Conservation (phyloP, 2,888 invertebrate genomes). For the Amiota communis region DNA sequence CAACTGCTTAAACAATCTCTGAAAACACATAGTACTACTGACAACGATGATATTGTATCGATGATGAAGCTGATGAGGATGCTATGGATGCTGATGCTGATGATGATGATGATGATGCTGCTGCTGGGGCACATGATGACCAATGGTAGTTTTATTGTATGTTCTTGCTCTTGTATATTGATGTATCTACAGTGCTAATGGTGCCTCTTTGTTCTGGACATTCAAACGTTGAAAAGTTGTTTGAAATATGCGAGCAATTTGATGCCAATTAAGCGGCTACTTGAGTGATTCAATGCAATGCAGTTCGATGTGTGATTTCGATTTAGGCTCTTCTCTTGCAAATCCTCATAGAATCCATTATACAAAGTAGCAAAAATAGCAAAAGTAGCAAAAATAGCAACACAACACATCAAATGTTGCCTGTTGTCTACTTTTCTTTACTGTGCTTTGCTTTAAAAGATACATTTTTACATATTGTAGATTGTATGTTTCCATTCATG, state of each 20-base stretch:
- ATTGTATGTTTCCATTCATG: constrained; percentile 7
- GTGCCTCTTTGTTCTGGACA: constrained; percentile 31
- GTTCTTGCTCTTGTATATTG: background rate
- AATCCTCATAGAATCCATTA: background rate
- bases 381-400: no score
- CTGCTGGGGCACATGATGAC: background rate
- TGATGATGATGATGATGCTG: background rate
- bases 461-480: constrained; percentile 27
- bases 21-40: background rate
- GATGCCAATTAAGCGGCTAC: constrained; percentile 61
- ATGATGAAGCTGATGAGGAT: no score
- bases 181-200: constrained; percentile 20
- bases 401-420: background rate
- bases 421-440: background rate
- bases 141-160: background rate
- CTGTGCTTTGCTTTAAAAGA: constrained; percentile 4
- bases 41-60: no score
- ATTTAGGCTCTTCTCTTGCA: background rate
- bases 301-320: constrained; percentile 15
- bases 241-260: constrained; percentile 64
- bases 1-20: background rate
- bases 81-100: background rate
- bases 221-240: constrained; percentile 13
- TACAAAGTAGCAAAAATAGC: no score
- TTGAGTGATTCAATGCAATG: constrained; percentile 23